A percentile compares a stretch with the other conserved stretches of the same genome.
phyloP scores from a whole-genome alignment of 2,888 invertebrate species.

The Agriopis marginaria region DNA sequence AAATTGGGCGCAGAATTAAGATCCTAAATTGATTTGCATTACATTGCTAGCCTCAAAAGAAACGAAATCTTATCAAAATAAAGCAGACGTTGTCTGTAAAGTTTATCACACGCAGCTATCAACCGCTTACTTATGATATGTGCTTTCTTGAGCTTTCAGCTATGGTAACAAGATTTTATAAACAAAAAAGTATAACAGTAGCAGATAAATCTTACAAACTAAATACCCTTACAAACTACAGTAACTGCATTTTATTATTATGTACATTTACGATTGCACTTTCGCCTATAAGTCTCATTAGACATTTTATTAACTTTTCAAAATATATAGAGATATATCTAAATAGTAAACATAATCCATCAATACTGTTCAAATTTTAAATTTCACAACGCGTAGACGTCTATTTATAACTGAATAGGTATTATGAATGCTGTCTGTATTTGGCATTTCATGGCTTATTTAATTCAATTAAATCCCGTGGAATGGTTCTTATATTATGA shows the following conservation, averaged over 20 bases:
- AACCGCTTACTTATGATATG: constrained; percentile 71
- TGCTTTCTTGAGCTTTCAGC: constrained; percentile 79
- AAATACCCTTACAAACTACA: constrained; percentile 55
- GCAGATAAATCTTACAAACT: constrained; percentile 57
- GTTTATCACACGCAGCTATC: constrained; percentile 60
- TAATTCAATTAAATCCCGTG: constrained; percentile 60
- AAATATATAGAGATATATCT: constrained; percentile 65
- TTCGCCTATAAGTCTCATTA: constrained; percentile 59
- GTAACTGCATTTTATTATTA: constrained; percentile 72
- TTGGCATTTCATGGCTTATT: constrained; percentile 80
- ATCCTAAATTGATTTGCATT: constrained; percentile 40
- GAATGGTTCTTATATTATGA: constrained; percentile 77
- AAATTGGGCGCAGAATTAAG: too few relatives aligned
- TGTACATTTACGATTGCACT: constrained; percentile 75
- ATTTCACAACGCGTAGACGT: constrained; percentile 45
- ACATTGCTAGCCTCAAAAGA: constrained; percentile 56
- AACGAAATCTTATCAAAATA: constrained; percentile 54
- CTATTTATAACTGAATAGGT: constrained; percentile 42
- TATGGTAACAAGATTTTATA: constrained; percentile 72
- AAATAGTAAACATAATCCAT: constrained; percentile 47
- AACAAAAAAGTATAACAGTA: constrained; percentile 51
- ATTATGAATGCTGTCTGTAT: constrained; percentile 57
- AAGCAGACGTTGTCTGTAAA: constrained; percentile 51
- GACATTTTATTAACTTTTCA: constrained; percentile 46
- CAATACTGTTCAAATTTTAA: constrained; percentile 63